A percentile compares a stretch with the other conserved stretches of the same genome.
phyloP scores from a whole-genome alignment of 2,888 invertebrate species.

The Actias luna region DNA sequence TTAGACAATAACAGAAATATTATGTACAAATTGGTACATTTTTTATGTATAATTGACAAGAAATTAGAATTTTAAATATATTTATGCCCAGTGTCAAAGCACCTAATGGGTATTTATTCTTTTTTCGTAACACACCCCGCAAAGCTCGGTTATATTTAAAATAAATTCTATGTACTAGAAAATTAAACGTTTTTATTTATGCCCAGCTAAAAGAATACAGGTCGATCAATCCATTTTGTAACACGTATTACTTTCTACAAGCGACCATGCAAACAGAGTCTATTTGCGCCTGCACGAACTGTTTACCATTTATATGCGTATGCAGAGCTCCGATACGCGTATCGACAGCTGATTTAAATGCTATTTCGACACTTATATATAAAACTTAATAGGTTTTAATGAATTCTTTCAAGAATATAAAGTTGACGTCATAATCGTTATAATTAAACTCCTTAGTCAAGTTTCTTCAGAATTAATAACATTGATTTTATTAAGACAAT shows the following conservation, averaged over 20 bases:
- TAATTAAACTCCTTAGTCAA: not conserved
- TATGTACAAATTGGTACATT: too few relatives aligned
- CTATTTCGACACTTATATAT: conserved; percentile 14
- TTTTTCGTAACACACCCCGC: too few relatives aligned
- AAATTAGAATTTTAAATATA: too few relatives aligned
- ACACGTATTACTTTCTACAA: conserved; percentile 55
- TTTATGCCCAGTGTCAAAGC: too few relatives aligned
- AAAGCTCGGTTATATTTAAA: not conserved
- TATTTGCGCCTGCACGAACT: conserved; percentile 37
- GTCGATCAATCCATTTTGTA: conserved; percentile 25
- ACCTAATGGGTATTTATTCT: too few relatives aligned
- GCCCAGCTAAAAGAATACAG: conserved; percentile 3
- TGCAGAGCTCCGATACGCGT: conserved; percentile 21
- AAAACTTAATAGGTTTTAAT: conserved; percentile 5
- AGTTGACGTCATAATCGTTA: not conserved
- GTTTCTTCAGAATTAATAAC: not conserved
- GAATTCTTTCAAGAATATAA: not conserved
- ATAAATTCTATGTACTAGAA: not conserved
- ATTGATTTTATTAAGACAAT: not conserved
- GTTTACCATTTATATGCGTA: conserved; percentile 25
- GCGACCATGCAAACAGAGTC: conserved; percentile 47
- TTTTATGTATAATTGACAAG: too few relatives aligned
- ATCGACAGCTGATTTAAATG: conserved; percentile 16
- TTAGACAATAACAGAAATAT: too few relatives aligned
- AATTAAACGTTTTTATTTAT: not conserved